Evolutionary conservation across 2,113 vertebrate species (phyloP).

Genomic region (Nannospalax galili): DNA sequence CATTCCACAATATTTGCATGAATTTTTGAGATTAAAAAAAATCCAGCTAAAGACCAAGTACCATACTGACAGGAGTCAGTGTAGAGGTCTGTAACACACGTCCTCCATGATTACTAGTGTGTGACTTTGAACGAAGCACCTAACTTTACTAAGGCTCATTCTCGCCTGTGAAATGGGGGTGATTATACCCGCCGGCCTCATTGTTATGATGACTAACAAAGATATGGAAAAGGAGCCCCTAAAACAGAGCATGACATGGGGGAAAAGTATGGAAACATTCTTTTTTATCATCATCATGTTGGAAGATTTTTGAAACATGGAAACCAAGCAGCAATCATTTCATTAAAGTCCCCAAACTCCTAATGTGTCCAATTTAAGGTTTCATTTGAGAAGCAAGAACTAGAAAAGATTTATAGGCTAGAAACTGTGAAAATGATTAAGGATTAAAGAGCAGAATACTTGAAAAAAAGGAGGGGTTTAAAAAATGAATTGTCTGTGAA

Average conservation of each 20-base stretch:
- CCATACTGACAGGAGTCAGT: background rate
- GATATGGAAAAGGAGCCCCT: background rate
- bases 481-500: conserved; percentile 10
- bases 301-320: background rate
- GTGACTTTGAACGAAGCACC: background rate
- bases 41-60: background rate
- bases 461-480: background rate
- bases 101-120: background rate
- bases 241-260: background rate
- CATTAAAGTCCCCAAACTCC: conserved; percentile 41
- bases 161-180: background rate
- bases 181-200: background rate
- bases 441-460: conserved; percentile 44
- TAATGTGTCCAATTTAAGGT: conserved; percentile 48
- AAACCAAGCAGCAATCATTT: conserved; percentile 44
- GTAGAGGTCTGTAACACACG: background rate
- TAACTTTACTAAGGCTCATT: background rate
- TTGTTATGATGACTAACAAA: conserved; percentile 22
- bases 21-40: background rate
- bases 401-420: conserved; percentile 39
- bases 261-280: background rate
- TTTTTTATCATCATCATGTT: conserved; percentile 20
- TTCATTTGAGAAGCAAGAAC: conserved; percentile 62
- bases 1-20: background rate
- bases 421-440: conserved; percentile 50